Evolutionary conservation across 2,888 invertebrate species (phyloP), one percentile per base, ranked within the genome.

Genomic region (Cloeon dipterum): DNA sequence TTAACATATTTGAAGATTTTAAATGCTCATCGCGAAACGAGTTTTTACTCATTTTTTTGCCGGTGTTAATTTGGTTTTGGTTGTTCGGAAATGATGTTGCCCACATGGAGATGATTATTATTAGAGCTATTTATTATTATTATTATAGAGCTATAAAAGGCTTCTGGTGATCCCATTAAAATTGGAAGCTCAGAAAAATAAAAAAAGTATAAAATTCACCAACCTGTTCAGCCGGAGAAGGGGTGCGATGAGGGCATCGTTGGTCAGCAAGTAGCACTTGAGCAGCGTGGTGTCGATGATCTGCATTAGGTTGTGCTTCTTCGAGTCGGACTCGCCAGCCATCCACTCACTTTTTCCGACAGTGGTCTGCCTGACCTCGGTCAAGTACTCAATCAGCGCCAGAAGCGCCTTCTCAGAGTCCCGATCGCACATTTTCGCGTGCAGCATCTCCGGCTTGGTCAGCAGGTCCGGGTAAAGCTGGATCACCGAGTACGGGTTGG

Each of bases 221-320:
- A n/a, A n/a, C n/a, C n/a, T 77, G 56, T 94, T 86, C 14, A 88
- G 61, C 2, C 96, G 71, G 19, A 98, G 61, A 11, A 98, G 60
- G 0, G 93, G 82, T 1, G 89, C 88, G 2, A 96, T 82, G 36
- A 93, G 62, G 0, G 88, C 88, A 58, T 96, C 93, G 54, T 96
- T 94, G 1, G 89, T 93, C 79, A 88, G 81, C 40, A 98, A 64
- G 59, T 96, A 98, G 52, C 96, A 96, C 56, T 96, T 96, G 8
- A 98, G 63, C 36, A 98, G 61, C 1, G 94, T 94, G 0, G 96
- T 98, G 53, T 98, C 98, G 41, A 98, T 91, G 38, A 96, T 79
- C 55, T 91, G 89, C 40, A 93, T 56, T 20, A 83, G 58, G 44
- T 73, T 69, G 42, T 68, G 64, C 8, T 66, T 68, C 2, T 71